phyloP scores from a whole-genome alignment of 2,888 invertebrate species.

The Ophion slaviceki region DNA sequence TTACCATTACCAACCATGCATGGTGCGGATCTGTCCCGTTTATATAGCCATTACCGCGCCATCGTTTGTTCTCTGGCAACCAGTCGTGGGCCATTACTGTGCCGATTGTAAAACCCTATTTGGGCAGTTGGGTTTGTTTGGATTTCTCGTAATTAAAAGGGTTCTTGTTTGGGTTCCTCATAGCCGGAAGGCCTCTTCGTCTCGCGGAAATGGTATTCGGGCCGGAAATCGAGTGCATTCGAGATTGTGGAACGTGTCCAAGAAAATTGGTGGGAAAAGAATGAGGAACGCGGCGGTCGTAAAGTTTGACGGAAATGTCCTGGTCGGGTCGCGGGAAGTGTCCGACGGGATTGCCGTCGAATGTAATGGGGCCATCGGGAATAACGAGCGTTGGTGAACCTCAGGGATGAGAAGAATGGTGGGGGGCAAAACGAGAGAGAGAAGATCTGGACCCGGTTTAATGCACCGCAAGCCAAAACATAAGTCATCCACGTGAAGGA shows the following conservation, averaged over 20 bases:
- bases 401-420: slow-evolving; percentile 4
- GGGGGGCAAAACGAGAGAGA: slow-evolving; percentile 36
- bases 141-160: background rate
- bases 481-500: slow-evolving; percentile 80
- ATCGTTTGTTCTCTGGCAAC: no score
- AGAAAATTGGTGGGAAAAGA: background rate
- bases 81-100: no score
- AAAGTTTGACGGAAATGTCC: slow-evolving; percentile 39
- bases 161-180: background rate
- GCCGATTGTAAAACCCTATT: no score
- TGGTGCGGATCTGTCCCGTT: no score
- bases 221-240: background rate
- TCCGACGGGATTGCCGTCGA: slow-evolving; percentile 33
- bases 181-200: background rate
- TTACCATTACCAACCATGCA: no score
- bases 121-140: background rate
- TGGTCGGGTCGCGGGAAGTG: slow-evolving; percentile 34
- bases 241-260: background rate
- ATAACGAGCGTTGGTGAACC: slow-evolving; percentile 49
- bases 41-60: no score
- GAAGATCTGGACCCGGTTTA: slow-evolving; percentile 65
- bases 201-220: background rate
- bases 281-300: slow-evolving; percentile 13
- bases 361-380: slow-evolving; percentile 59
- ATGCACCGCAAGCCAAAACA: slow-evolving; percentile 72